Percentiles rank a stretch among this genome's conserved stretches.
Conservation (phyloP, 2,888 invertebrate genomes). For the Drosophila kanekoi region DNA sequence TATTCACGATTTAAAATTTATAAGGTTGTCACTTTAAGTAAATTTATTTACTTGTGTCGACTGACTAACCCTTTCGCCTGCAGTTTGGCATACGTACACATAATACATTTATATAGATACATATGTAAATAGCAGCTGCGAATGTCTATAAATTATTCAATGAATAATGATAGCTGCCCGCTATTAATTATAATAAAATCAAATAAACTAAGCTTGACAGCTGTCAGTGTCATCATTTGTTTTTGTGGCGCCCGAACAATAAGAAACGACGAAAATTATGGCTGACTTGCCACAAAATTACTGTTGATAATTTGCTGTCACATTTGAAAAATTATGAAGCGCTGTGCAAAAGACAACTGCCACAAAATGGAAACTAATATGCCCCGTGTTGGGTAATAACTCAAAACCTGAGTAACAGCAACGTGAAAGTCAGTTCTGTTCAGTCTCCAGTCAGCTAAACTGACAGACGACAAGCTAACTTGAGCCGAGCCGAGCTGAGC, state of each 20-base stretch:
- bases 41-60: constrained; percentile 50
- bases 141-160: constrained; percentile 76
- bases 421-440: constrained; percentile 63
- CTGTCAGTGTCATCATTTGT: constrained; percentile 82
- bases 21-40: constrained; percentile 54
- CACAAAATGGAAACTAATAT: constrained; percentile 52
- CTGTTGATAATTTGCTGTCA: constrained; percentile 82
- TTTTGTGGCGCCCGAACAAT: constrained; percentile 62
- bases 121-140: constrained; percentile 42
- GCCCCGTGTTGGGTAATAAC: constrained; percentile 47
- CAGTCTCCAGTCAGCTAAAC: constrained; percentile 54
- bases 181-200: constrained; percentile 84
- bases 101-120: background rate
- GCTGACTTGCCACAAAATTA: constrained; percentile 54
- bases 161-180: constrained; percentile 81
- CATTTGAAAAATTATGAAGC: constrained; percentile 73
- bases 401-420: constrained; percentile 32
- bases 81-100: no score
- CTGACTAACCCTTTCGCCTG: constrained; percentile 55
- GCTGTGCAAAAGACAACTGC: constrained; percentile 36
- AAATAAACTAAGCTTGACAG: constrained; percentile 83
- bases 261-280: constrained; percentile 35
- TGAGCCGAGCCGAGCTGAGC: background rate
- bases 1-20: constrained; percentile 54
- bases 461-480: constrained; percentile 48